A percentile compares a stretch with the other conserved stretches of the same genome.
Evolutionary conservation across 2,888 invertebrate genomes (phyloP).

Genomic region (Epiperipatus broadwayi): DNA sequence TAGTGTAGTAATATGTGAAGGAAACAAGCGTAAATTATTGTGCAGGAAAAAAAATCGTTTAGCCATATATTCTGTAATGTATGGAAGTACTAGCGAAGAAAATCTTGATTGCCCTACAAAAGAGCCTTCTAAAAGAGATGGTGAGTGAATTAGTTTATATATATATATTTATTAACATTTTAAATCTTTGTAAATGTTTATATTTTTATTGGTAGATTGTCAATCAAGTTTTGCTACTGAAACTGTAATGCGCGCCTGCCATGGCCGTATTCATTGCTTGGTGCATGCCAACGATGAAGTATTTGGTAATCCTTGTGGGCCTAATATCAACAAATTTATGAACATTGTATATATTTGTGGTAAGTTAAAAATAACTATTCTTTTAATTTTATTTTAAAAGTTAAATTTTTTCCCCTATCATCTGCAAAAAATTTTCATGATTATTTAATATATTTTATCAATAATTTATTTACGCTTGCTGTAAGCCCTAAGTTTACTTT

Average conservation of each 20-base stretch:
- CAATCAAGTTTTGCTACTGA: slow-evolving; percentile 73
- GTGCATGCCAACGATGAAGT: slow-evolving; percentile 24
- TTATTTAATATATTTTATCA: too few relatives aligned
- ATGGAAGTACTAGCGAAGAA: slow-evolving; percentile 69
- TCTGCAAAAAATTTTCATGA: too few relatives aligned
- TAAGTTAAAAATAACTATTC: too few relatives aligned
- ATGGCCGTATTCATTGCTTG: too few relatives aligned
- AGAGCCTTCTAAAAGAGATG: too few relatives aligned
- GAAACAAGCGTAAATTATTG: slow-evolving; percentile 63
- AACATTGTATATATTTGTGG: slow-evolving; percentile 29
- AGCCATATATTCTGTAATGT: slow-evolving; percentile 78
- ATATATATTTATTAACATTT: too few relatives aligned
- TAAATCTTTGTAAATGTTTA: not conserved
- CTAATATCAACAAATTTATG: slow-evolving; percentile 26
- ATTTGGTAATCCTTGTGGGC: slow-evolving; percentile 27
- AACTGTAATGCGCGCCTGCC: slow-evolving; percentile 58
- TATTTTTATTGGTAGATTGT: slow-evolving; percentile 44
- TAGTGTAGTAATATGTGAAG: slow-evolving; percentile 79
- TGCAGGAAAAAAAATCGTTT: slow-evolving; percentile 72
- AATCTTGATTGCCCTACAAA: slow-evolving; percentile 67
- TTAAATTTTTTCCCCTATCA: too few relatives aligned
- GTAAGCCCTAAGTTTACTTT: too few relatives aligned
- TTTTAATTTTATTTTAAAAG: too few relatives aligned
- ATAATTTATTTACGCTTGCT: too few relatives aligned
- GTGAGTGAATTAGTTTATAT: too few relatives aligned